Evolutionary conservation across 2,113 vertebrate species (phyloP).

Genomic region (Recurvirostra avosetta): DNA sequence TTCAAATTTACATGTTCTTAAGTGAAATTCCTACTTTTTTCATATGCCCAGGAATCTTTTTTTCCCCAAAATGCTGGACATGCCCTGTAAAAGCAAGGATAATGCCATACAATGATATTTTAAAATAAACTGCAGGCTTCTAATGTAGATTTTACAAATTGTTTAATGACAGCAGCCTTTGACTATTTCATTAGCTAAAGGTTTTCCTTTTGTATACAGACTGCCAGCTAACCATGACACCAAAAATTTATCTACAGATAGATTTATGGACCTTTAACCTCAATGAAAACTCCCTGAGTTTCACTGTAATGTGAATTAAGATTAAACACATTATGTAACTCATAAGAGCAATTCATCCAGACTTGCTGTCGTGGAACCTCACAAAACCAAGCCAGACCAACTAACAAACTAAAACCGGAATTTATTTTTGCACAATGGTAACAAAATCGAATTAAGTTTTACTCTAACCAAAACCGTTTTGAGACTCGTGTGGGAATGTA

Average conservation of each 20-base stretch:
- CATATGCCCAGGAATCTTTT: background rate
- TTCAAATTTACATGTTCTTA: background rate
- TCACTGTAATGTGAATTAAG: background rate
- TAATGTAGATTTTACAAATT: background rate
- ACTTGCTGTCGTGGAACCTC: background rate
- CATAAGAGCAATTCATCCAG: background rate
- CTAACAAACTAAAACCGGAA: background rate
- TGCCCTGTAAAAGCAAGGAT: background rate
- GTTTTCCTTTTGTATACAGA: background rate
- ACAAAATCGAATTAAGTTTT: background rate
- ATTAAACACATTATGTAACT: background rate
- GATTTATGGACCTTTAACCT: background rate
- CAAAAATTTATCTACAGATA: background rate
- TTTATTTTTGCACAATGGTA: background rate
- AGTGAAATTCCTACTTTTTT: background rate
- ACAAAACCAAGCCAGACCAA: background rate
- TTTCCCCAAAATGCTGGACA: background rate
- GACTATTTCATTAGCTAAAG: background rate
- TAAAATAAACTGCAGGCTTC: background rate
- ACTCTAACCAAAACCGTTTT: background rate
- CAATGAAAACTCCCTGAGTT: background rate
- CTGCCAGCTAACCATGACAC: background rate
- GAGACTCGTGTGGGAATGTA: background rate
- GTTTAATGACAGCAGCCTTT: background rate
- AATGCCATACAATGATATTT: background rate